Conservation (phyloP, 2,797 vertebrate species). For the Sardinella longiceps region DNA sequence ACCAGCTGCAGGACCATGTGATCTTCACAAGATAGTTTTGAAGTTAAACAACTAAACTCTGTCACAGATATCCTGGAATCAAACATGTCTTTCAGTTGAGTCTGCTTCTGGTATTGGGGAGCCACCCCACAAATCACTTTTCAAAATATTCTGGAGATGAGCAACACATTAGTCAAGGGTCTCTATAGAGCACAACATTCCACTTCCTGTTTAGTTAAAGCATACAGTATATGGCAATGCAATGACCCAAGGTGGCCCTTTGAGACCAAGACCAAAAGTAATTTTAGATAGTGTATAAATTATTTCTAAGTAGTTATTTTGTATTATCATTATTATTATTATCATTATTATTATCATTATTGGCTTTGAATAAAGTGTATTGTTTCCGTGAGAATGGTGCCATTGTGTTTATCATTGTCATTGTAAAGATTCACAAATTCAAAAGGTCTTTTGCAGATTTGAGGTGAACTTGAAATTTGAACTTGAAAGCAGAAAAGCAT, state of each 20-base stretch:
- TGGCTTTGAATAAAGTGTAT: slow-evolving; percentile 62
- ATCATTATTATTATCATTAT: slow-evolving; percentile 22
- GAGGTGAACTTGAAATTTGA: background rate
- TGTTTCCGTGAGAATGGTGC: slow-evolving; percentile 51
- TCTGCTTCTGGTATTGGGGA: background rate
- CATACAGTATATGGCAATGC: background rate
- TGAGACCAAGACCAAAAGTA: slow-evolving; percentile 17
- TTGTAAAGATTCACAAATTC: background rate
- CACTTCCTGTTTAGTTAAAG: background rate
- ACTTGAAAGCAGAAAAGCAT: background rate
- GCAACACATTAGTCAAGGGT: background rate
- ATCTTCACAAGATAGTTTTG: slow-evolving; percentile 8
- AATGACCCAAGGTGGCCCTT: slow-evolving; percentile 20
- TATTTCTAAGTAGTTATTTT: slow-evolving; percentile 65
- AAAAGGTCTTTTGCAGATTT: too few species aligned
- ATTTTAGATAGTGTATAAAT: slow-evolving; percentile 53
- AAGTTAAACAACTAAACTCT: background rate
- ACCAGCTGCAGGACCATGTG: slow-evolving; percentile 15
- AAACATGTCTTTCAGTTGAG: background rate
- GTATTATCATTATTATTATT: slow-evolving; percentile 51
- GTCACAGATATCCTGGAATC: background rate
- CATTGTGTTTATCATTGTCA: slow-evolving; percentile 46
- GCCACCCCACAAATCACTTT: background rate
- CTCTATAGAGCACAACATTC: background rate
- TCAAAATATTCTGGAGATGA: background rate